Evolutionary conservation across 2,888 invertebrate genomes (phyloP), one percentile per base, ranked within the genome.

Genomic region (Anarsia innoxiella): DNA sequence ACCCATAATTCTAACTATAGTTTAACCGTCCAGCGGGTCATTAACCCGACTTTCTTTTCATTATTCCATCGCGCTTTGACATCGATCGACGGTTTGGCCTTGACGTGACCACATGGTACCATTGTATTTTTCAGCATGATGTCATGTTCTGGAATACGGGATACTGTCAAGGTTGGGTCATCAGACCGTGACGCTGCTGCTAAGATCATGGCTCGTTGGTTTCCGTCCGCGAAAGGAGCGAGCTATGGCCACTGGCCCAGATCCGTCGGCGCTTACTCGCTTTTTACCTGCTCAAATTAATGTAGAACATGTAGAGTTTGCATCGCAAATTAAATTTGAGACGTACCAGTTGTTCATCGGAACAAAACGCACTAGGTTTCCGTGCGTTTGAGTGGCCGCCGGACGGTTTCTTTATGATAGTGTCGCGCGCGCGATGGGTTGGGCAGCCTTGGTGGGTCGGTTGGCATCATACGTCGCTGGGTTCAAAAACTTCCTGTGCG

Each of bases 21-120:
- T 62, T 14, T 59, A 55, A n/a, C 59, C 66, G 66, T 58, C 66
- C 55, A 56, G 50, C 42, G 52, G 66, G 71, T 79, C 75, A 61
- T 62, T 62, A 62, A 75, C 74, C 79, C 53, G 50, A 68, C 77
- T 74, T 79, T 77, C 77, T 74, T 75, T 77, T 77, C 74, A 71
- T 63, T 72, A 71, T 70, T 69, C 59, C 48, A 53, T 47, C 51
- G 53, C 59, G 50, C 55, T 51, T 55, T 57, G 56, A 53, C 54
- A 71, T 76, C 60, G 67, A 74, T 74, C 58, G 64, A 57, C 56
- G 59, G 54, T 57, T 45, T 56, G 73, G 59, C 78, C 77, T 79
- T 79, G 78, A 66, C 68, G 13, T 19, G 27, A 53, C 46, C 64
- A 54, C 51, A 54, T 53, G 50, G 42, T 53, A 56, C 51, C 51